Evolutionary conservation across 2,797 vertebrate species (phyloP).

Genomic region (Lemur catta): DNA sequence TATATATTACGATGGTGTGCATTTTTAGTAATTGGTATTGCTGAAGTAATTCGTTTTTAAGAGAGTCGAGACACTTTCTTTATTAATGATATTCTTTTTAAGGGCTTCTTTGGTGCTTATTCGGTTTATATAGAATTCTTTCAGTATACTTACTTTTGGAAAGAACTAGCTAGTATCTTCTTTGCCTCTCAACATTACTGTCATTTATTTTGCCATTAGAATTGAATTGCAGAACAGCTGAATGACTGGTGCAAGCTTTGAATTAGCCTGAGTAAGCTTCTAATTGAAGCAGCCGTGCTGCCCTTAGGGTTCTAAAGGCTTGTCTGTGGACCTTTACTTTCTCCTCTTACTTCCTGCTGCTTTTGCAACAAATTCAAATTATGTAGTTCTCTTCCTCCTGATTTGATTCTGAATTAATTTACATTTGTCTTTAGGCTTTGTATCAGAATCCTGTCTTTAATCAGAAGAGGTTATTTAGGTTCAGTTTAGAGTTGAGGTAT

Average conservation of each 20-base stretch:
- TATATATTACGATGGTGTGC: neutral
- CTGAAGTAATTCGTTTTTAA: neutral
- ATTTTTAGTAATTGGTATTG: neutral
- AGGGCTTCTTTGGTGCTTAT: neutral
- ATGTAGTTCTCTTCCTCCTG: neutral
- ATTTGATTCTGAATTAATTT: slow-evolving; percentile 3
- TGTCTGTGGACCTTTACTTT: neutral
- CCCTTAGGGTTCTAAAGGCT: neutral
- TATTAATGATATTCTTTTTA: neutral
- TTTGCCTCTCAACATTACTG: neutral
- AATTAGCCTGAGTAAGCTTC: neutral
- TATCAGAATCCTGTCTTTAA: neutral
- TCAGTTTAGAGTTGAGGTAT: neutral
- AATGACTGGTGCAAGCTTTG: neutral
- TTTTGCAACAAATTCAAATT: neutral
- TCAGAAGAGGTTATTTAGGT: neutral
- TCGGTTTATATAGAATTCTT: neutral
- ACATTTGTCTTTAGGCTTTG: neutral
- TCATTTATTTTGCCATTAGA: neutral
- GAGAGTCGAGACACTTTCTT: neutral
- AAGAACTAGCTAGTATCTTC: neutral
- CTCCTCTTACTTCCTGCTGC: neutral
- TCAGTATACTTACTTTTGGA: neutral
- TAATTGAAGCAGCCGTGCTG: neutral
- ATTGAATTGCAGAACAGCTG: neutral